Conservation (phyloP, 1,140 invertebrate genomes). For the Diploscapter pachys region DNA sequence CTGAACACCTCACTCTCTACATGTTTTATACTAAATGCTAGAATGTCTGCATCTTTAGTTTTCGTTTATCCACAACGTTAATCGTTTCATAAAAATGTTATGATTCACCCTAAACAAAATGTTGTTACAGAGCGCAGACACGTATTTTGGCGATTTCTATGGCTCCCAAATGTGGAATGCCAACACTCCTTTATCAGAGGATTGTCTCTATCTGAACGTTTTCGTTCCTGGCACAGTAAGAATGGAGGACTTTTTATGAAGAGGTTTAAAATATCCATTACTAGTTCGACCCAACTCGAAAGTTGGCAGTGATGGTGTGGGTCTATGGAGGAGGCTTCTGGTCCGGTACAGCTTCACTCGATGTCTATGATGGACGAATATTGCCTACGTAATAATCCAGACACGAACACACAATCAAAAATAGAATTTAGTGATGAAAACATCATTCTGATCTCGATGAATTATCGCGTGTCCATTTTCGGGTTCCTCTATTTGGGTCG, state of each 20-base stretch:
- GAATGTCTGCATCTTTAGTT: not conserved
- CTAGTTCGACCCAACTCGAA: slow-evolving; percentile 31
- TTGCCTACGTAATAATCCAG: slow-evolving; percentile 45
- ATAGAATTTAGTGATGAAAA: slow-evolving; percentile 71
- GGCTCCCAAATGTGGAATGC: slow-evolving; percentile 84
- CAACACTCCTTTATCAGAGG: slow-evolving; percentile 84
- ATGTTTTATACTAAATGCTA: not conserved
- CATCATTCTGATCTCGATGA: slow-evolving; percentile 89
- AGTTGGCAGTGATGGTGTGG: slow-evolving; percentile 76
- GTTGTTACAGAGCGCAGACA: slow-evolving; percentile 45
- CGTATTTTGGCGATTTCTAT: slow-evolving; percentile 62
- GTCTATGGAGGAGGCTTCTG: slow-evolving; percentile 75
- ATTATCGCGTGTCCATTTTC: slow-evolving; percentile 73
- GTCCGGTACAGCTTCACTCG: slow-evolving; percentile 80
- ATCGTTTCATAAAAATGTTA: not conserved
- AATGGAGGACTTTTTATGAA: no score
- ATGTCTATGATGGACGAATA: slow-evolving; percentile 65
- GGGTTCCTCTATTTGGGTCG: slow-evolving; percentile 89
- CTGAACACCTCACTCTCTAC: not conserved
- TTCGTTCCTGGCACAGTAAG: slow-evolving; percentile 74
- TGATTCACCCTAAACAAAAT: not conserved
- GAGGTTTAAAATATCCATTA: no score
- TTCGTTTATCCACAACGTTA: not conserved
- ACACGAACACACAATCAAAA: no score
- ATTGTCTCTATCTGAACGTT: slow-evolving; percentile 86